Conservation (phyloP, 2,113 vertebrate species). For the Neolamprologus modestus region DNA sequence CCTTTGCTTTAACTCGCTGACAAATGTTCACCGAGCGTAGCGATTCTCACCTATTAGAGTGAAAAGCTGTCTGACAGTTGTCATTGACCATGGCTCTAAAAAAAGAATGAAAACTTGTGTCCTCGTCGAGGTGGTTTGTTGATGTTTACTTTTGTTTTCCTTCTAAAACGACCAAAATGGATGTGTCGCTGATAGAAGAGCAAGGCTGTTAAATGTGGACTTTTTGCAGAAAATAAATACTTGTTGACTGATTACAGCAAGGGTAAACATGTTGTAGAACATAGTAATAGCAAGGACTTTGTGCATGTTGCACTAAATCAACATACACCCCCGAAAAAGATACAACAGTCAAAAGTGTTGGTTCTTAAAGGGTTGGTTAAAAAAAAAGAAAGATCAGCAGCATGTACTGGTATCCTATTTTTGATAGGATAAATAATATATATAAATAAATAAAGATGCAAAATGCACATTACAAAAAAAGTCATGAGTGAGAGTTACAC, state of each 20-base stretch:
- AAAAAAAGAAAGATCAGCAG: not conserved
- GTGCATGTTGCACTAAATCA: not conserved
- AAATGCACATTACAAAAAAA: not conserved
- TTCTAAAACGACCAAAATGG: not conserved
- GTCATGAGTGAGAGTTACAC: not conserved
- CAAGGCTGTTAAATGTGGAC: not conserved
- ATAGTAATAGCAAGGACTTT: not conserved
- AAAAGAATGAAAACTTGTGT: not conserved
- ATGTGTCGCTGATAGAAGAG: not conserved
- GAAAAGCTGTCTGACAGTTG: not conserved
- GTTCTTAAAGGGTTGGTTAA: not conserved
- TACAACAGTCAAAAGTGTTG: not conserved
- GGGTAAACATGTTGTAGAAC: not conserved
- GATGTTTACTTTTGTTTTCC: conserved; percentile 7
- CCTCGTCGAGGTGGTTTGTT: conserved; percentile 12
- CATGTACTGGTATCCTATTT: not conserved
- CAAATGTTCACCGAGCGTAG: conserved; percentile 45
- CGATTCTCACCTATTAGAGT: not conserved
- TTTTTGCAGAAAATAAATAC: conserved; percentile 10
- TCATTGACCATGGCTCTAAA: conserved; percentile 47
- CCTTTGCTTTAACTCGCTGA: conserved; percentile 21
- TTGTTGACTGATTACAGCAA: conserved; percentile 2
- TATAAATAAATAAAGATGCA: not conserved
- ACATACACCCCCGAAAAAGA: not conserved
- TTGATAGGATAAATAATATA: not conserved